Evolutionary conservation across 2,888 invertebrate genomes (phyloP).

Genomic region (Litoditis marina): DNA sequence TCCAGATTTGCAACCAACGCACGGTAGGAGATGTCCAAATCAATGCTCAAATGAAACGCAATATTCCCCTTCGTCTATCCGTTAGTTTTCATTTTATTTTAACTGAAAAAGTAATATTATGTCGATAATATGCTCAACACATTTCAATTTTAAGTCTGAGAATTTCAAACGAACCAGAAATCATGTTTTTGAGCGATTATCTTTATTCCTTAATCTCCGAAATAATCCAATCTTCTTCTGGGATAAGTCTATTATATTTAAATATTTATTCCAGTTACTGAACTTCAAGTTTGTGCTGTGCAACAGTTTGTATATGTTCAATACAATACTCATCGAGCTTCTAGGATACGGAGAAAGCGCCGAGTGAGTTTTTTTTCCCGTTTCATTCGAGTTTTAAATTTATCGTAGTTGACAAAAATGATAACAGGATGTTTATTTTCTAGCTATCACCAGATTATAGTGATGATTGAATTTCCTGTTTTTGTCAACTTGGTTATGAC

Average conservation of each 20-base stretch:
- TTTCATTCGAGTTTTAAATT: too few relatives aligned
- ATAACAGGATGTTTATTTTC: too few relatives aligned
- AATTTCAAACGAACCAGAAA: too few relatives aligned
- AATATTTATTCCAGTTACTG: slow-evolving; percentile 44
- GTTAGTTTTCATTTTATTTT: slow-evolving; percentile 21
- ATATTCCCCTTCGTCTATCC: slow-evolving; percentile 46
- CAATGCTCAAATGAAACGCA: slow-evolving; percentile 28
- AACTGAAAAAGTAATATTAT: neutral
- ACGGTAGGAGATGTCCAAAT: slow-evolving; percentile 33
- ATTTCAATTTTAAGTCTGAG: neutral
- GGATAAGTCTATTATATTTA: too few relatives aligned
- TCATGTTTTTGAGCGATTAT: too few relatives aligned
- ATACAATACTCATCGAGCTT: slow-evolving; percentile 58
- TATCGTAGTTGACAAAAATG: too few relatives aligned
- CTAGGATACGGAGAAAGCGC: slow-evolving; percentile 44
- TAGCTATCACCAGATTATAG: too few relatives aligned
- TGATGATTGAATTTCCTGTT: too few relatives aligned
- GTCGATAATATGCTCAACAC: too few relatives aligned
- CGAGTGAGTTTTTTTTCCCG: slow-evolving; percentile 12
- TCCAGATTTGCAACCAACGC: slow-evolving; percentile 38
- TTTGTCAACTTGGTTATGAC: too few relatives aligned
- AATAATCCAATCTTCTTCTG: too few relatives aligned
- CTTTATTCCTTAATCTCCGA: too few relatives aligned
- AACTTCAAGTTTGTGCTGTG: slow-evolving; percentile 60
- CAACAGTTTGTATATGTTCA: slow-evolving; percentile 60